Evolutionary conservation across 2,888 invertebrate genomes (phyloP).

Genomic region (Lepidonotus clava): DNA sequence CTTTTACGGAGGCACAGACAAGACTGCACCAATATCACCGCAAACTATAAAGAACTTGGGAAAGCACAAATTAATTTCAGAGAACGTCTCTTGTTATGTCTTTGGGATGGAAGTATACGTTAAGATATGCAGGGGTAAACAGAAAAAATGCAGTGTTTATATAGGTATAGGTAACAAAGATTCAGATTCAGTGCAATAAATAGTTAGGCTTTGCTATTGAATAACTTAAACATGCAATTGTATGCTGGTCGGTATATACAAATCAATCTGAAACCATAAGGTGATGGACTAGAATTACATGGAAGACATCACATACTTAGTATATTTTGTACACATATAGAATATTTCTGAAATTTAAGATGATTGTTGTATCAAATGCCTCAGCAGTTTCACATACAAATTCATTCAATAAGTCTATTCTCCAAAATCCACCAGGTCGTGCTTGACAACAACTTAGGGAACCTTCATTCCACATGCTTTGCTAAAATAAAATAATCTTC

Average conservation of each 20-base stretch:
- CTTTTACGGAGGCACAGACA: too few relatives aligned
- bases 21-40: neutral
- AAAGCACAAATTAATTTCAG: too few relatives aligned
- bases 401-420: too few relatives aligned
- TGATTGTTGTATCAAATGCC: neutral
- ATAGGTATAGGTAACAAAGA: neutral
- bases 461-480: too few relatives aligned
- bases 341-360: neutral
- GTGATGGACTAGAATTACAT: slow-evolving; percentile 46
- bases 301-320: slow-evolving; percentile 28
- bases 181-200: slow-evolving; percentile 15
- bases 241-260: slow-evolving; percentile 37
- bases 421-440: neutral
- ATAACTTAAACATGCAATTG: slow-evolving; percentile 37
- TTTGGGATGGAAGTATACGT: too few relatives aligned
- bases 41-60: neutral
- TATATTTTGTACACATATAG: slow-evolving; percentile 9
- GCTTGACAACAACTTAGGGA: neutral
- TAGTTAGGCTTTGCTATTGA: slow-evolving; percentile 11
- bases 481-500: neutral
- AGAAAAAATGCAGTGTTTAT: neutral
- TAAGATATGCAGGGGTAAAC: too few relatives aligned
- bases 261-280: slow-evolving; percentile 13
- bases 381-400: too few relatives aligned
- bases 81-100: too few relatives aligned